A percentile compares a stretch with the other conserved stretches of the same genome.
Evolutionary conservation across 2,888 invertebrate genomes (phyloP).

Genomic region (Parthenolecanium corni): DNA sequence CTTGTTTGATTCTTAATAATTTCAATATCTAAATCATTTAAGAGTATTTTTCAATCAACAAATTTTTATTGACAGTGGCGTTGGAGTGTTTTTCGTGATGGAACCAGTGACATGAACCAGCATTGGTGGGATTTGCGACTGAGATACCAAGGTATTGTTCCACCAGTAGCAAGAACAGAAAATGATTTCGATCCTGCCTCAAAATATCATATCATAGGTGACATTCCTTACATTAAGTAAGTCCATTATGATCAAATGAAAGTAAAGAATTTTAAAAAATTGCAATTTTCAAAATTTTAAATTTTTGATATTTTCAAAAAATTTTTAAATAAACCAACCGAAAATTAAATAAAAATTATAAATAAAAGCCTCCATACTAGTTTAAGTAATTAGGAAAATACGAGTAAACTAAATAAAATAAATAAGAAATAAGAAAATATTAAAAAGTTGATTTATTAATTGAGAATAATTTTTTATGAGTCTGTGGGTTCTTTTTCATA

Average conservation of each 20-base stretch:
- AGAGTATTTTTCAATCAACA: too few species aligned
- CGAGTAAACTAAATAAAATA: too few species aligned
- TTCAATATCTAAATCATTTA: too few species aligned
- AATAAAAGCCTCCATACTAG: not conserved
- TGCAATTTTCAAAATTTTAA: too few species aligned
- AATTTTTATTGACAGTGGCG: conserved; percentile 51
- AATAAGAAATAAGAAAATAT: too few species aligned
- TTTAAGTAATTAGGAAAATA: too few species aligned
- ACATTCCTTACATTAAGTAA: conserved; percentile 46
- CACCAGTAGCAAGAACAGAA: conserved; percentile 56
- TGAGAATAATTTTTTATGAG: too few species aligned
- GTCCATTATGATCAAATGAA: too few species aligned
- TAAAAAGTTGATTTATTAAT: too few species aligned
- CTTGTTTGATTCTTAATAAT: too few species aligned
- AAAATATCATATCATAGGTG: conserved; percentile 69
- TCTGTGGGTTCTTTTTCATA: too few species aligned
- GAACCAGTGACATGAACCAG: conserved; percentile 57
- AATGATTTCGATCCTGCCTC: conserved; percentile 71
- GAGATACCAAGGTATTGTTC: conserved; percentile 59
- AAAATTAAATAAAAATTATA: not conserved
- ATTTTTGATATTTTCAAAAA: too few species aligned
- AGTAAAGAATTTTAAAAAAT: not conserved
- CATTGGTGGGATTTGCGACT: conserved; percentile 65
- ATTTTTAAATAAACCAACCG: not conserved
- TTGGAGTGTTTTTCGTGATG: conserved; percentile 65